Conservation (phyloP, 2,113 vertebrate genomes). For the Malurus melanocephalus region DNA sequence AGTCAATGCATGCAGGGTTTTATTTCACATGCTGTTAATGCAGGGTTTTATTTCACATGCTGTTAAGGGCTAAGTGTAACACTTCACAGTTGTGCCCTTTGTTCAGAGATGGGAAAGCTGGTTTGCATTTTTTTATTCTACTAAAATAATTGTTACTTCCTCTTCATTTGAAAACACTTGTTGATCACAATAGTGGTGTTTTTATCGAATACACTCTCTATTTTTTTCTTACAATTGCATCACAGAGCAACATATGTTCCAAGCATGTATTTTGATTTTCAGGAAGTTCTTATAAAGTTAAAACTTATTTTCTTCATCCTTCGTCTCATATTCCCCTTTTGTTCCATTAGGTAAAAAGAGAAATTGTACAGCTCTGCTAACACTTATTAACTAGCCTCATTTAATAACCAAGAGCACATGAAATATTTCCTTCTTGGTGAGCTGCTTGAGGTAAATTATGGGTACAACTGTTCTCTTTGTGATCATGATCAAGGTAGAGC, state of each 20-base stretch:
- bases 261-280: neutral
- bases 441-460: neutral
- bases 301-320: neutral
- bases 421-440: neutral
- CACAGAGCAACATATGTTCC: neutral
- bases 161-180: neutral
- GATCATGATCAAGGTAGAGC: neutral
- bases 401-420: neutral
- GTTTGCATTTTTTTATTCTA: neutral
- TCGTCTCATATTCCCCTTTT: neutral
- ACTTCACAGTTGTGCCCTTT: neutral
- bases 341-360: neutral
- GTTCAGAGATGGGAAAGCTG: neutral
- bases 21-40: neutral
- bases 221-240: neutral
- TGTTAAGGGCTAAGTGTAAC: neutral
- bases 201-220: neutral
- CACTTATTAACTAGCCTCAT: neutral
- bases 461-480: neutral
- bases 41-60: neutral
- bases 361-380: neutral
- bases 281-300: neutral
- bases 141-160: neutral
- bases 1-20: neutral
- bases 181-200: neutral